phyloP scores from a whole-genome alignment of 1,140 invertebrate genomes.

The Drosophila malerkotliana region DNA sequence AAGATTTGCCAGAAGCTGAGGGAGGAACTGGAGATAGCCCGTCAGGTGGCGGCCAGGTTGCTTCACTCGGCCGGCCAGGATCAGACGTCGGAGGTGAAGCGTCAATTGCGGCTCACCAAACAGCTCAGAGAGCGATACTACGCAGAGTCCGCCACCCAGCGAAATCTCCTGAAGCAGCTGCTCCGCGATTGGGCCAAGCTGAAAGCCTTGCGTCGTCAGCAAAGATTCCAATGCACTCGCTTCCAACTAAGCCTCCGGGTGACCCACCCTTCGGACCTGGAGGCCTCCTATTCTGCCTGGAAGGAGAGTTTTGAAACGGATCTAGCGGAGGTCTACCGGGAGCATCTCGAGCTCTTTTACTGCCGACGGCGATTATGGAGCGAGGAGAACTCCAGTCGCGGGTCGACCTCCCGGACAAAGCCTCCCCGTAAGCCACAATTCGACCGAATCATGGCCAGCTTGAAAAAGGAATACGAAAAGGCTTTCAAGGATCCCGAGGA shows the following conservation, averaged over 20 bases:
- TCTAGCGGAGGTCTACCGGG: conserved; percentile 81
- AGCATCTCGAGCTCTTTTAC: conserved; percentile 74
- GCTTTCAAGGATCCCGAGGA: conserved; percentile 85
- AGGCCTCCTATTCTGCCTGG: conserved; percentile 47
- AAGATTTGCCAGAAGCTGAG: conserved; percentile 65
- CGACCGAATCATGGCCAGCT: conserved; percentile 63
- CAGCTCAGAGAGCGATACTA: conserved; percentile 76
- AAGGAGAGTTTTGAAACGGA: conserved; percentile 75
- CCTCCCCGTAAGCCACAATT: conserved; percentile 76
- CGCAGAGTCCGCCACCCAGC: conserved; percentile 69
- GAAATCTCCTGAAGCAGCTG: conserved; percentile 68
- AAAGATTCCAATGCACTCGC: conserved; percentile 79
- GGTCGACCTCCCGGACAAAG: conserved; percentile 8
- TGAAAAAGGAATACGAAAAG: conserved; percentile 76
- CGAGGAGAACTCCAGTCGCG: neutral
- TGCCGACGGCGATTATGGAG: conserved; percentile 62
- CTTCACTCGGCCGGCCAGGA: conserved; percentile 34
- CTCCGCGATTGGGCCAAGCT: conserved; percentile 83
- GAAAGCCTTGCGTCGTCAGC: conserved; percentile 75
- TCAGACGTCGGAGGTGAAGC: conserved; percentile 30
- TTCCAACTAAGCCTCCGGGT: conserved; percentile 81
- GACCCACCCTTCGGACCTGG: conserved; percentile 39
- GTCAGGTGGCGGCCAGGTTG: conserved; percentile 64
- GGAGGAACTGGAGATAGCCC: conserved; percentile 76
- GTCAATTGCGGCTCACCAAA: conserved; percentile 68